Evolutionary conservation across 2,797 vertebrate species (phyloP), one percentile per base, ranked within the genome.

Genomic region (Brachyrhaphis roseni): DNA sequence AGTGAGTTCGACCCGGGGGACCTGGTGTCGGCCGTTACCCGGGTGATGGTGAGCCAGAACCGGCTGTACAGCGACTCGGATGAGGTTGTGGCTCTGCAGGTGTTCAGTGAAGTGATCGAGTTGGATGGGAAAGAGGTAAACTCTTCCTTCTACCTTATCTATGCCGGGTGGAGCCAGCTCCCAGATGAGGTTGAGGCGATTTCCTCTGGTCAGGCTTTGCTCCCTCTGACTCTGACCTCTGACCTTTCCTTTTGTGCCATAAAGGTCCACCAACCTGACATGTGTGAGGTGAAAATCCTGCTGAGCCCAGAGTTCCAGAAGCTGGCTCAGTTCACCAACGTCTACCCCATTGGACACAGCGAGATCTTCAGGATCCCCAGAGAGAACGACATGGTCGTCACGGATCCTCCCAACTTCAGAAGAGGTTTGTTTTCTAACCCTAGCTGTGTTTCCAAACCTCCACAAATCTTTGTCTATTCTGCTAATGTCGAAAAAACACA

Each of bases 81-180:
- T 49, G 94, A 95, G 72, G 94, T 96, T 84, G 90, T 97, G 91
- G 93, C 95, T 72, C 94, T 97, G 79, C 95, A 97, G 88, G 95
- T 98, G 79, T 94, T 97, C 91, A 97, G 98, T 86, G 97, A 99
- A 91, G 96, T 99, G 41, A 97, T 97, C 59, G 96, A 97, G 91
- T 90, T 99, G 90, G 97, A 97, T 81, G 97, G 97, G 53, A 95
- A 94, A 90, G 93, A 97, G 96, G 97, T 98, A 94, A 55, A 15
- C 6, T 26, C 12, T 18, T 18, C 47, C 7, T 45, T 11, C 18
- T 23, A 7, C 5, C 4, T 53, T 8, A 23, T 26, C 8, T 23
- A 4, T 20, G 20, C 49, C 20, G 41, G n/a, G 12, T 31, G 55
- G 12, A 59, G 12, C 28, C 6, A 34, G 57, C 31, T 62, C 28